Conservation (phyloP, 2,113 vertebrate species). For the Oxyruncus cristatus region DNA sequence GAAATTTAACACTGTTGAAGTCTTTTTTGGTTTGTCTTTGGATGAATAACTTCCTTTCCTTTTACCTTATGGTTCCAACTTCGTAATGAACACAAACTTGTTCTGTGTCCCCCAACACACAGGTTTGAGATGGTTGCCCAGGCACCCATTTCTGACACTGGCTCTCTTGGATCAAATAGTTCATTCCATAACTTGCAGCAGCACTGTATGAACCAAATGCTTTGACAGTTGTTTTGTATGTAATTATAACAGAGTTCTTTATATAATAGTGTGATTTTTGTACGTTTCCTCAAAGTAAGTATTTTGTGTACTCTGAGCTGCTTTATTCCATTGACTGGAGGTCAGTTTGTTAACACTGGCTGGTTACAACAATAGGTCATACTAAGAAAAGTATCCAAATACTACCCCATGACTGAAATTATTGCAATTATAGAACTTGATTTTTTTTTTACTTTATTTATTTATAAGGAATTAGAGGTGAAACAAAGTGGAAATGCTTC, state of each 20-base stretch:
- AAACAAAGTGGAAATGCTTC: neutral
- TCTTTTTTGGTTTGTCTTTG: neutral
- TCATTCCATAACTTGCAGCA: neutral
- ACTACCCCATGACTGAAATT: neutral
- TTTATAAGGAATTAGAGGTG: neutral
- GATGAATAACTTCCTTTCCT: neutral
- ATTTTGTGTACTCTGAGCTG: neutral
- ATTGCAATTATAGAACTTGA: neutral
- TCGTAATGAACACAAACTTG: neutral
- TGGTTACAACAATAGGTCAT: neutral
- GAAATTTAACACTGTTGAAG: rapidly evolving
- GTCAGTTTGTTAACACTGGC: neutral
- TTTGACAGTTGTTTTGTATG: neutral
- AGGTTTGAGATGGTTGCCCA: neutral
- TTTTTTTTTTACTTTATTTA: neutral
- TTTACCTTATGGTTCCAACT: neutral
- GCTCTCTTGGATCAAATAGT: neutral
- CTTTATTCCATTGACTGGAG: neutral
- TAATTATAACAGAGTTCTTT: neutral
- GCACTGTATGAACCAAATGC: neutral
- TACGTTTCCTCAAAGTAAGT: neutral
- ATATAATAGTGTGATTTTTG: neutral
- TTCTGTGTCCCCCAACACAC: neutral
- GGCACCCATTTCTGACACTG: neutral
- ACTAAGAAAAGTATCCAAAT: neutral